Evolutionary conservation across 1,140 invertebrate genomes (phyloP), one percentile per base, ranked within the genome.

Genomic region (Dendroctonus valens): DNA sequence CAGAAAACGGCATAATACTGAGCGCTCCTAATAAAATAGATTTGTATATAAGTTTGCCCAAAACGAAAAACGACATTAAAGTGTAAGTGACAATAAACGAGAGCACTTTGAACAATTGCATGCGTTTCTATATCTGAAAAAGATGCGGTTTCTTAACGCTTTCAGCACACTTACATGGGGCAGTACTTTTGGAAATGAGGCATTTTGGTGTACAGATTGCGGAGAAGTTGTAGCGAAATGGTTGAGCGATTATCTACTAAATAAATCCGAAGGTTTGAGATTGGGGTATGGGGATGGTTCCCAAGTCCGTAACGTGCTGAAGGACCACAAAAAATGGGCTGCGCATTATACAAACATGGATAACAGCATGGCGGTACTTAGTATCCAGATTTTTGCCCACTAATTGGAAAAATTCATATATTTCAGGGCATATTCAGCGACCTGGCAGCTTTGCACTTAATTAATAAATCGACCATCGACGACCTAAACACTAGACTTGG

Each of bases 401-500:
- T 46, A 46, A 46, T 11, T 46, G 8, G 4, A 46, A 46, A 46
- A 46, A 9, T 46, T 46, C 2, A 46, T 46, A 2, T 46, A 26
- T 68, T 64, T 59, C 38, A 64, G 62, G 67, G 67, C 37, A 68
- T 68, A 64, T 64, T 64, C 41, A 64, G 54, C 15, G 61, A 69
- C 59, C 15, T 65, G 41, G 57, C 67, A 50, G 69, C 71, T 5
- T 15, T 73, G n/a, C 63, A 83, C 62, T 59, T 89, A 39, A 80
- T 89, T 38, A 87, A 87, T 65, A 79, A 86, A 62, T 78, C 82
- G 0, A 89, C 88, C 0, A 76, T 89, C 2, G 73, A 80, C 0
- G 88, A 89, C 15, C 72, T 89, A 42, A 88, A 87, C 73, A 75
- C 64, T 4, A 79, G 83, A 52, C 59, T 89, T 4, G 40, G 61